These are phyloP conservation scores for Octopus bimaculoides DNA, from an alignment of 1,140 invertebrate genomes.

Conservation along the genomic window DNA sequence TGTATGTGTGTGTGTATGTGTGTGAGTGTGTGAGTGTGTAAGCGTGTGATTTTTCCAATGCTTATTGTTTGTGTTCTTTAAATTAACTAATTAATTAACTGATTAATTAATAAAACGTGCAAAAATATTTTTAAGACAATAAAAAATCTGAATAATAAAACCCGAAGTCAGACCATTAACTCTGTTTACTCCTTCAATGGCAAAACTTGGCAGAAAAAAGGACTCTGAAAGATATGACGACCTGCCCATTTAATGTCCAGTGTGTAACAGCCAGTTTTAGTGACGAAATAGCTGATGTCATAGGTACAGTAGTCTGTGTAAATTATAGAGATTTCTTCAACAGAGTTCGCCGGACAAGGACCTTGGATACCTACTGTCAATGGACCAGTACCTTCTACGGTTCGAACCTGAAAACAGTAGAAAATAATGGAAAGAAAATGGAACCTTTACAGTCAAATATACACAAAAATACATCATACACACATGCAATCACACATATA, in stretches of 20 bases:
- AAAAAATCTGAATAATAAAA: no score
- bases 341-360: conserved; percentile 32
- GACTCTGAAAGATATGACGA: conserved; percentile 39
- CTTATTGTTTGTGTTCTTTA: no score
- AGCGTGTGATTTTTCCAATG: no score
- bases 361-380: conserved; percentile 45
- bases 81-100: no score
- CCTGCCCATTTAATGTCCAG: conserved; percentile 52
- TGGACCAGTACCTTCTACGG: conserved; percentile 33
- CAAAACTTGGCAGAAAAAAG: conserved; percentile 34
- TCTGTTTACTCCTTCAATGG: not conserved
- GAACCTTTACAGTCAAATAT: no score
- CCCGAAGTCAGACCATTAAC: no score
- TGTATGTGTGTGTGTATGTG: no score
- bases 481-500: no score
- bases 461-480: no score
- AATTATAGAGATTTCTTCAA: conserved; percentile 38
- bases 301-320: conserved; percentile 49
- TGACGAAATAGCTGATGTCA: conserved; percentile 47
- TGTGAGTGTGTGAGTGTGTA: no score
- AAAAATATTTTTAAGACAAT: no score
- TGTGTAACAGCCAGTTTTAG: conserved; percentile 45
- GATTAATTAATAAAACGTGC: no score
- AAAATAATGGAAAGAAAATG: not conserved
- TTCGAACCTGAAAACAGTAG: conserved; percentile 33